Conservation (phyloP, 2,888 invertebrate genomes). For the Amphipoea lucens region DNA sequence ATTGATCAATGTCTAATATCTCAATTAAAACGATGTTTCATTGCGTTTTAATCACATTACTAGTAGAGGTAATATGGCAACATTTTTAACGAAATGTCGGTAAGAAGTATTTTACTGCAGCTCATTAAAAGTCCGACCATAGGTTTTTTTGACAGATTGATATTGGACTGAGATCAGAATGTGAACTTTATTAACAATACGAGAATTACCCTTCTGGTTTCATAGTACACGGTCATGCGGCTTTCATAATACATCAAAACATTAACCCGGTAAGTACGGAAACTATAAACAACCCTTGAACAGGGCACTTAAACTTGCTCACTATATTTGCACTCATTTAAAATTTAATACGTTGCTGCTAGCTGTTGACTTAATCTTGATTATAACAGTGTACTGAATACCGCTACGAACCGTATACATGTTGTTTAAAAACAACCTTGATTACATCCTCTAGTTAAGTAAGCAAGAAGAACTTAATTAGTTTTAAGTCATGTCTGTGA, state of each 20-base stretch:
- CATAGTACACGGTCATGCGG: neutral
- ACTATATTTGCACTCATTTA: slow-evolving; percentile 44
- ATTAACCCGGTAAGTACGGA: neutral
- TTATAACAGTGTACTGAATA: slow-evolving; percentile 26
- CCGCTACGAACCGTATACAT: slow-evolving; percentile 13
- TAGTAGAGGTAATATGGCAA: too few relatives aligned
- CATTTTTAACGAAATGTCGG: too few relatives aligned
- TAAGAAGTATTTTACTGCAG: too few relatives aligned
- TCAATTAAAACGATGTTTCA: too few relatives aligned
- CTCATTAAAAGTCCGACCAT: too few relatives aligned
- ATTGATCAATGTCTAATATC: too few relatives aligned
- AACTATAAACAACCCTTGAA: slow-evolving; percentile 14
- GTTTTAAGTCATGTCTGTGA: slow-evolving; percentile 18
- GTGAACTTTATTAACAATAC: neutral
- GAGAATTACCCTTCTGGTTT: neutral
- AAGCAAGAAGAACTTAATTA: slow-evolving; percentile 32
- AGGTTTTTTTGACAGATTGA: neutral
- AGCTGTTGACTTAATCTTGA: slow-evolving; percentile 42
- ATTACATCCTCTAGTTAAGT: neutral
- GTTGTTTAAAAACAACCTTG: slow-evolving; percentile 35
- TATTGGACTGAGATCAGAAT: neutral
- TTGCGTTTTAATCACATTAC: too few relatives aligned
- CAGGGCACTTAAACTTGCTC: slow-evolving; percentile 8
- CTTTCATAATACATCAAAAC: slow-evolving; percentile 7
- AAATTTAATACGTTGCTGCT: slow-evolving; percentile 27